phyloP scores from a whole-genome alignment of 2,888 invertebrate genomes.

The Scaptodrosophila latifasciaeformis region DNA sequence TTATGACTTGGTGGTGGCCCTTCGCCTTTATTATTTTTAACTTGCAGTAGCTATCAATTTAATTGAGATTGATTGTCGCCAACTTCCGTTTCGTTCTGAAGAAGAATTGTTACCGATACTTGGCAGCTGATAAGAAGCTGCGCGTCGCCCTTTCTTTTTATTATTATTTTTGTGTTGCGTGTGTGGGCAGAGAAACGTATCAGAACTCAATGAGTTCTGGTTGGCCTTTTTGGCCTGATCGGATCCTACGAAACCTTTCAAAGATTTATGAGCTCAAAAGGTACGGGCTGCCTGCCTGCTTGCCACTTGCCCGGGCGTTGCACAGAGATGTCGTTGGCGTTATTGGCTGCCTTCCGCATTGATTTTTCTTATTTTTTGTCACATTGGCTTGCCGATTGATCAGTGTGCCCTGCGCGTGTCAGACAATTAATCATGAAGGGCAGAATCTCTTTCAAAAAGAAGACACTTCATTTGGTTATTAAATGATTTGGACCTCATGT shows the following conservation, averaged over 20 bases:
- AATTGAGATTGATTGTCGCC: constrained; percentile 62
- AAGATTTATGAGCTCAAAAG: constrained; percentile 49
- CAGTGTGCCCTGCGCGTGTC: constrained; percentile 57
- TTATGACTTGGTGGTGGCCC: neutral
- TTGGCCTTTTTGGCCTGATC: constrained; percentile 3
- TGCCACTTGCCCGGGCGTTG: constrained; percentile 12
- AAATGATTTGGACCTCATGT: neutral
- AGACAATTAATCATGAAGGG: constrained; percentile 48
- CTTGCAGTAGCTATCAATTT: constrained; percentile 55
- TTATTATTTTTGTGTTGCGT: too few species aligned
- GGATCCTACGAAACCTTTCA: too few species aligned
- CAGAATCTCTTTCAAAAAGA: too few species aligned
- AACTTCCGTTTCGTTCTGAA: constrained; percentile 61
- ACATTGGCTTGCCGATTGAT: constrained; percentile 49
- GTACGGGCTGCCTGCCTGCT: constrained; percentile 22
- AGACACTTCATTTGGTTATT: neutral
- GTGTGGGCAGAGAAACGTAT: constrained; percentile 12
- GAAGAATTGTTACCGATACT: constrained; percentile 51
- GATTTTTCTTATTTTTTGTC: constrained; percentile 67
- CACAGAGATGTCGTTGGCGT: constrained; percentile 29
- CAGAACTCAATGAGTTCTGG: neutral
- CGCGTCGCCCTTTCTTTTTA: too few species aligned
- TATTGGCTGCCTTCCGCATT: constrained; percentile 41
- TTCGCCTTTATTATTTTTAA: too few species aligned
- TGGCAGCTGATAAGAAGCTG: constrained; percentile 49